phyloP scores from a whole-genome alignment of 2,888 invertebrate genomes.

The Epinotia bilunana region DNA sequence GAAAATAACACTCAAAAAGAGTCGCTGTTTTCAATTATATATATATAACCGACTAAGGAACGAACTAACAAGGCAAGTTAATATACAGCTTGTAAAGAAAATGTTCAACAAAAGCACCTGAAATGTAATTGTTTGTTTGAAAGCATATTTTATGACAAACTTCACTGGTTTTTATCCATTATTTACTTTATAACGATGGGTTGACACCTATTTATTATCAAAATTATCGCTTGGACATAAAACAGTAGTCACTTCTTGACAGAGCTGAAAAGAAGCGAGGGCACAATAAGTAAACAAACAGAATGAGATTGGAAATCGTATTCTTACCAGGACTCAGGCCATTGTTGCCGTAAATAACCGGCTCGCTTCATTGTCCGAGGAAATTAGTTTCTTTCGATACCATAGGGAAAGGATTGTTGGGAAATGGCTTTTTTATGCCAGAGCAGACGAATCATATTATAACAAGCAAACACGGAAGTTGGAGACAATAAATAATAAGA shows the following conservation, averaged over 20 bases:
- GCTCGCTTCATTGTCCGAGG: constrained; percentile 42
- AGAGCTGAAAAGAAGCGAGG: constrained; percentile 19
- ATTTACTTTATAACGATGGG: not conserved
- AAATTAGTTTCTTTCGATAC: constrained; percentile 42
- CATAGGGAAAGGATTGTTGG: constrained; percentile 39
- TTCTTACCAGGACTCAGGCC: constrained; percentile 39
- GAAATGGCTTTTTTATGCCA: constrained; percentile 34
- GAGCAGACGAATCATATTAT: constrained; percentile 4
- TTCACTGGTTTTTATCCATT: not conserved
- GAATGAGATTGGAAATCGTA: constrained; percentile 42
- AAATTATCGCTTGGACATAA: not conserved
- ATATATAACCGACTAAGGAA: too few relatives aligned
- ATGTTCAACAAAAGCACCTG: too few relatives aligned
- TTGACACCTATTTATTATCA: not conserved
- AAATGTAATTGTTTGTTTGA: too few relatives aligned
- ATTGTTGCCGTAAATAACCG: constrained; percentile 42
- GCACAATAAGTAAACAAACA: constrained; percentile 39
- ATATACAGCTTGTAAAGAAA: too few relatives aligned
- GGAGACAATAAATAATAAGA: not conserved
- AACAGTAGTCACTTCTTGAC: constrained; percentile 19
- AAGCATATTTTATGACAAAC: not conserved
- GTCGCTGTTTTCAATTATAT: too few relatives aligned
- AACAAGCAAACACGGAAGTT: not conserved
- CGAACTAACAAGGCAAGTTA: too few relatives aligned
- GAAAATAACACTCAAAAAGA: too few relatives aligned